phyloP scores from a whole-genome alignment of 1,140 invertebrate species.

The Euglossa dilemma region DNA sequence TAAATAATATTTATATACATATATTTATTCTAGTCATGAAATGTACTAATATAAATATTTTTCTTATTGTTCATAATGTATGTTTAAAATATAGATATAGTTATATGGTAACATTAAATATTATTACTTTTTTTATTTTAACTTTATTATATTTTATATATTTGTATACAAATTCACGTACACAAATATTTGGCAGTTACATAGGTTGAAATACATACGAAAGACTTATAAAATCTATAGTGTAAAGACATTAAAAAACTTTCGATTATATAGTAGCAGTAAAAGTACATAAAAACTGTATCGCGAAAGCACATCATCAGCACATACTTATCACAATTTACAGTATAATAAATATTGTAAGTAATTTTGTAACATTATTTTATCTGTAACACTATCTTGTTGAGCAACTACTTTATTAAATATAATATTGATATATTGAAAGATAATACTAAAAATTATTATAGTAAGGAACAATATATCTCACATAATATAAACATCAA shows the following conservation, averaged over 20 bases:
- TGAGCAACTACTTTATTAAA: constrained; percentile 61
- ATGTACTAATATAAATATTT: neutral
- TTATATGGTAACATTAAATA: neutral
- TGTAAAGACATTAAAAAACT: constrained; percentile 52
- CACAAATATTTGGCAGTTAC: constrained; percentile 52
- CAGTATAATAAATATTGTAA: constrained; percentile 57
- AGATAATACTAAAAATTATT: constrained; percentile 25
- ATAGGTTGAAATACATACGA: constrained; percentile 38
- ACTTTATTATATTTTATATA: constrained; percentile 53
- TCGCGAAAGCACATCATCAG: constrained; percentile 27
- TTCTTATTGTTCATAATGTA: neutral
- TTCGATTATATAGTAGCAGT: constrained; percentile 43
- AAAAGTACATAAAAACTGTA: constrained; percentile 41
- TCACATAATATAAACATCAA: neutral
- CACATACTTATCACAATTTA: constrained; percentile 64
- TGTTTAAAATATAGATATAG: constrained; percentile 17
- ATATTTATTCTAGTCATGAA: constrained; percentile 24
- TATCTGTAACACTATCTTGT: constrained; percentile 30
- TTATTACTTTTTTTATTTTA: constrained; percentile 13
- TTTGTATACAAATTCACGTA: constrained; percentile 57
- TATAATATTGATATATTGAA: constrained; percentile 32
- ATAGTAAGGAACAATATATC: constrained; percentile 27
- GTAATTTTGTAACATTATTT: constrained; percentile 45
- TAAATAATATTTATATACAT: neutral
- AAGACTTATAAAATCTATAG: constrained; percentile 46